Evolutionary conservation across 92 coral and sea anemone species (phyloP).

Genomic region (Heteractis magnifica): DNA sequence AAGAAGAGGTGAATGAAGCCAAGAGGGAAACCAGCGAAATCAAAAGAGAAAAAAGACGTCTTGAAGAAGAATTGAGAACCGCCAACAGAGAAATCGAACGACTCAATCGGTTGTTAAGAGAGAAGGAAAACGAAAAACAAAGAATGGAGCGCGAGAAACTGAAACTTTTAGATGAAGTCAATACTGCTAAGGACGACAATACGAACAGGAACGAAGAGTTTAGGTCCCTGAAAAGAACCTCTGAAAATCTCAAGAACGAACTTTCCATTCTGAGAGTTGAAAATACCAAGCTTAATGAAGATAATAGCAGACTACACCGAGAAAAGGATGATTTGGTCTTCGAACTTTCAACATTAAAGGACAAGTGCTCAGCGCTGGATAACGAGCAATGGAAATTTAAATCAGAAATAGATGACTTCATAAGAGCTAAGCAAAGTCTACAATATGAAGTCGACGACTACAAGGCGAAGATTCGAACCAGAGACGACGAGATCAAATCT

Average conservation of each 20-base stretch:
- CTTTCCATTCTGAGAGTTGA: conserved; percentile 15
- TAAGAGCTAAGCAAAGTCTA: conserved; percentile 50
- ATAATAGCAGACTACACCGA: conserved; percentile 33
- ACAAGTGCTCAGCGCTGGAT: conserved; percentile 52
- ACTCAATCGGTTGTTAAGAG: conserved; percentile 46
- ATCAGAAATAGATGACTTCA: conserved; percentile 52
- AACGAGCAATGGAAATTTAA: conserved; percentile 43
- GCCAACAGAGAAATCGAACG: conserved; percentile 55
- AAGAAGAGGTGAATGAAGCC: conserved; percentile 34
- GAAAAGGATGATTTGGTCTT: conserved; percentile 60
- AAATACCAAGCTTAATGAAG: conserved; percentile 17
- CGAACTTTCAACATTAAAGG: conserved; percentile 59
- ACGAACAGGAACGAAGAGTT: conserved; percentile 35
- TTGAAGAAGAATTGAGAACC: conserved; percentile 40
- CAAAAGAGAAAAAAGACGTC: conserved; percentile 22
- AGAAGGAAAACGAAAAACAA: conserved; percentile 41
- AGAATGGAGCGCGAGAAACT: conserved; percentile 54
- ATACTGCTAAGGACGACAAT: conserved; percentile 31
- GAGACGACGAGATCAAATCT: conserved; percentile 33
- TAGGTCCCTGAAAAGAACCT: conserved; percentile 37
- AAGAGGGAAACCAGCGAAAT: conserved; percentile 24
- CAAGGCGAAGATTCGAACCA: conserved; percentile 34
- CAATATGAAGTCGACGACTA: conserved; percentile 56
- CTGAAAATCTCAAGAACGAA: conserved; percentile 38
- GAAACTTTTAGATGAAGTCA: conserved; percentile 55